Percentiles rank a stretch among this genome's conserved stretches.
phyloP scores from a whole-genome alignment of 2,888 invertebrate genomes.

The Plagiodera versicolora region DNA sequence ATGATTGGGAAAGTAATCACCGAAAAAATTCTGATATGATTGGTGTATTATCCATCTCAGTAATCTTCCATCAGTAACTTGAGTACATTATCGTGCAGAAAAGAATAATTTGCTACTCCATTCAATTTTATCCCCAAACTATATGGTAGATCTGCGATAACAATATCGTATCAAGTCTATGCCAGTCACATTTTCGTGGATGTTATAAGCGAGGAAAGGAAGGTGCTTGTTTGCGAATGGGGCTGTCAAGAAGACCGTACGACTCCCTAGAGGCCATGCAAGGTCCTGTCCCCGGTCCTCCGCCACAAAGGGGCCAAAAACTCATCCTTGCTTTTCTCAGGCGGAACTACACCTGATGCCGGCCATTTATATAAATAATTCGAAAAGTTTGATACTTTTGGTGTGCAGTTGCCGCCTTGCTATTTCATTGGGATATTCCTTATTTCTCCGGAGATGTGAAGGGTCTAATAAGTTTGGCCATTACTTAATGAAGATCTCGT shows the following conservation, averaged over 20 bases:
- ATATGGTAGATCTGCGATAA: background rate
- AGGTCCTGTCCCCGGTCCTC: conserved; percentile 43
- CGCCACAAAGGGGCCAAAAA: conserved; percentile 42
- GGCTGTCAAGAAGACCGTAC: conserved; percentile 51
- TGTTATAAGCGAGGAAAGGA: conserved; percentile 45
- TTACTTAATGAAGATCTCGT: background rate
- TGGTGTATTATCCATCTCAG: too few species aligned
- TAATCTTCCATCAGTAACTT: too few species aligned
- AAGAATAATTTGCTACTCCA: too few species aligned
- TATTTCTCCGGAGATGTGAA: background rate
- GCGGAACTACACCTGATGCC: conserved; percentile 47
- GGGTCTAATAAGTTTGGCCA: background rate
- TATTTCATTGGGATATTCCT: conserved; percentile 9
- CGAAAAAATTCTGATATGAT: too few species aligned
- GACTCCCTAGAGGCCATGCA: conserved; percentile 44
- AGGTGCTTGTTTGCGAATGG: conserved; percentile 52
- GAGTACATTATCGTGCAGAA: too few species aligned
- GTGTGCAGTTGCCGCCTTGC: conserved; percentile 6
- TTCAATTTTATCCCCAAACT: too few species aligned
- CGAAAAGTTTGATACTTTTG: conserved; percentile 30
- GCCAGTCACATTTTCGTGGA: conserved; percentile 43
- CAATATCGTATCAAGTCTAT: background rate
- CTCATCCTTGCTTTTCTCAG: conserved; percentile 39
- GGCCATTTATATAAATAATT: conserved; percentile 48
- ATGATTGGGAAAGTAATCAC: too few species aligned